These are phyloP conservation scores for Muschampia staudingeri DNA, from an alignment of 2,888 invertebrate species.

Conservation along the genomic window DNA sequence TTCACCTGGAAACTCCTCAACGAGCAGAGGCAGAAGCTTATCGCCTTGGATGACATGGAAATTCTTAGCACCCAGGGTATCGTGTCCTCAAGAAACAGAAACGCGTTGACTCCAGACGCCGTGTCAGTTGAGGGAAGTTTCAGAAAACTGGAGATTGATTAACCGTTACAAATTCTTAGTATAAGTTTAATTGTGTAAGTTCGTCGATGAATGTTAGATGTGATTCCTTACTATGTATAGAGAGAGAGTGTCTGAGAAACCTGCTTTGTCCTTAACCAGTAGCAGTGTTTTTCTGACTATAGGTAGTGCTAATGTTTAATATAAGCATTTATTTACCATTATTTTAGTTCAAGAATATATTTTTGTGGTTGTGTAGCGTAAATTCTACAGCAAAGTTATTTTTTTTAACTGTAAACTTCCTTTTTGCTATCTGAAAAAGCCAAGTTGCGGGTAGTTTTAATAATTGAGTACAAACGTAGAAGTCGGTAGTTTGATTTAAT, in stretches of 20 bases:
- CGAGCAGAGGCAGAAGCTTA: constrained; percentile 91
- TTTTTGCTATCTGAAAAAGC: constrained; percentile 36
- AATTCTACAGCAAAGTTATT: neutral
- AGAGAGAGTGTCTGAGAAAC: neutral
- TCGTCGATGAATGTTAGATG: neutral
- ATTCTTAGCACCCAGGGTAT: constrained; percentile 92
- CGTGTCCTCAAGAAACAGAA: constrained; percentile 76
- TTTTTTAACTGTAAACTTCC: constrained; percentile 5
- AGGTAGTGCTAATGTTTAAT: too few relatives aligned
- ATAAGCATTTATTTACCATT: neutral
- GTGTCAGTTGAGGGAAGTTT: constrained; percentile 92
- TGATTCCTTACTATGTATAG: neutral
- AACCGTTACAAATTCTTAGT: constrained; percentile 61
- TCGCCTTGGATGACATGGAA: constrained; percentile 92
- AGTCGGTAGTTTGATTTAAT: constrained; percentile 14
- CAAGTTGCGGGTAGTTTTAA: constrained; percentile 16
- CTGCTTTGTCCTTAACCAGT: neutral
- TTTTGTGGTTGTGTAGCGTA: neutral
- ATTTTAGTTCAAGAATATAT: neutral
- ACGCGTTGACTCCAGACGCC: constrained; percentile 76
- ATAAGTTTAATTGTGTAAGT: neutral
- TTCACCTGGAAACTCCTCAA: constrained; percentile 92
- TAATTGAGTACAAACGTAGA: constrained; percentile 36
- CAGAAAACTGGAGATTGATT: constrained; percentile 93
- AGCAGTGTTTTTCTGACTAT: neutral